Evolutionary conservation across 1,140 invertebrate species (phyloP), one percentile per base, ranked within the genome.

Genomic region (Dufourea novaeangliae): DNA sequence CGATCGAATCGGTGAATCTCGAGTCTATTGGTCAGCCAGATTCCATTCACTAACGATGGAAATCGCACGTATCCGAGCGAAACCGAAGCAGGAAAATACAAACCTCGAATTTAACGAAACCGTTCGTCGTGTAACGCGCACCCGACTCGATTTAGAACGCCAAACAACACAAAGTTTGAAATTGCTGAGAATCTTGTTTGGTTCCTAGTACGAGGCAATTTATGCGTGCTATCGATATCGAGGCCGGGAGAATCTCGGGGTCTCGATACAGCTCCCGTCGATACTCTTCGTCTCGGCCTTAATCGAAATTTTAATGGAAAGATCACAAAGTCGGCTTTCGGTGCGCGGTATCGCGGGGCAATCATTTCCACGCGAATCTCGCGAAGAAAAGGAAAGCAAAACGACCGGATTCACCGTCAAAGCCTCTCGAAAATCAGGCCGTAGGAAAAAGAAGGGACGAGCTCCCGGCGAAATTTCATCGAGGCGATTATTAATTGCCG

Each of bases 221-320:
- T 66, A 66, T 41, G 14, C 29, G 32, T 25, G 37, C 17, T 57
- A 74, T 74, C 77, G 62, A 62, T 74, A 74, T 6, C 71, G 68
- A 22, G 10, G 10, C 46, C 29, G 22, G 39, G 52, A n/a, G n/a
- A 75, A 64, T 64, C 61, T 44, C 37, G 25, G 39, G 27, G 50
- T n/a, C 29, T 25, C 56, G 27, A 75, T 66, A 73, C 46, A n/a
- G 8, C 20, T 50, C 46, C 20, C 46, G 46, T n/a, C 46, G 46
- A 50, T 50, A n/a, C 59, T 63, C 27, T 78, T n/a, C 59, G 46
- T 73, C 61, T 61, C 74, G 39, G 37, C 56, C 71, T 86, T 83
- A 80, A 86, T 84, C 76, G 77, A 86, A 86, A 84, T 84, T 85
- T 86, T 86, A 86, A 86, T 86, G 85, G 75, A 86, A 86, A 86